Base-by-base conservation (phyloP, 2,797 vertebrate species). In the Myotis findleyi region DNA sequence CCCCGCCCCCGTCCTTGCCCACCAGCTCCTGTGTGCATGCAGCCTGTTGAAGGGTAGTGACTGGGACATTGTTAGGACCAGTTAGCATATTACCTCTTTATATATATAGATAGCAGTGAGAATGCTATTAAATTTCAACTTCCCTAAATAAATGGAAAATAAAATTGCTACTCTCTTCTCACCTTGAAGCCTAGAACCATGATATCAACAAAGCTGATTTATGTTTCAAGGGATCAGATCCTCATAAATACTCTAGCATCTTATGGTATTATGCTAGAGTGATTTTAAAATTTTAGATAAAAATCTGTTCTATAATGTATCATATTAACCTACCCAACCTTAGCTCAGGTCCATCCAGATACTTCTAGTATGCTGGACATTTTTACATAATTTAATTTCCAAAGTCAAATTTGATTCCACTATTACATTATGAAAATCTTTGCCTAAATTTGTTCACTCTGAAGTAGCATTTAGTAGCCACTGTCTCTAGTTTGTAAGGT, bases 81-180 rank as follows among this genome's bases (percentile, higher is more conserved):
- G 41, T 44, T 44, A 44, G 41, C 41, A 10, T 44, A 44, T 41
- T 41, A 41, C 41, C 41, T 41, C 41, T 41, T 41, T 41, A 41
- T 44, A 44, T 44, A 44, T 10, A 44, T 9, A 44, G 41, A 57
- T 2, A 33, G 2, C n/a, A 73, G 25, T 27, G 21, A 93, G 5
- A 88, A 18, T 87, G 77, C 36, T 6, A 66, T 17, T 87, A 87
- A 93, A 92, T 93, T 25, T 87, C 9, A 87, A 75, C 16, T 73
- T 96, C 75, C 80, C 30, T 85, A 93, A 93, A 73, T 89, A 86
- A 90, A 75, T 76, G 68, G 55, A 89, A 89, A 96, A 94, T 80
- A 82, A 93, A 93, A 95, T 73, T 94, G 30, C 38, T 86, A 59
- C 87, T 91, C 7, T 95, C 7, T 79, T 87, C 64, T 84, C 21